A percentile compares a stretch with the other conserved stretches of the same genome.
phyloP scores from a whole-genome alignment of 2,113 vertebrate species.

The Theropithecus gelada region DNA sequence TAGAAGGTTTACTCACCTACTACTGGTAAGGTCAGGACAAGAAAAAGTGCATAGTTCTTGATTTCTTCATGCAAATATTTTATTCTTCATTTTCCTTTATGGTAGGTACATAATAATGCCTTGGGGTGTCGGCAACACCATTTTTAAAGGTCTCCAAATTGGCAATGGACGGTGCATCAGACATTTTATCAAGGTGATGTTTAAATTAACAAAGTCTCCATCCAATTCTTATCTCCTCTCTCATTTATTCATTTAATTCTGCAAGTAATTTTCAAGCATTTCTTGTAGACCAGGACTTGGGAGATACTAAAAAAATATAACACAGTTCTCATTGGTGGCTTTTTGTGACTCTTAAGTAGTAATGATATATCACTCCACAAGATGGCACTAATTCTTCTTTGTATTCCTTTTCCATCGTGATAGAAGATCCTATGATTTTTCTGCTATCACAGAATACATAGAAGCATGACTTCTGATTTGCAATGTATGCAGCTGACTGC shows the following conservation, averaged over 20 bases:
- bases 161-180: neutral
- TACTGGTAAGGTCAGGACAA: neutral
- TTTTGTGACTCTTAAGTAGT: neutral
- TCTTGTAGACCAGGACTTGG: neutral
- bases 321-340: neutral
- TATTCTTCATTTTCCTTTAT: neutral
- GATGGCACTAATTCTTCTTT: constrained; percentile 72
- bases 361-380: constrained; percentile 57
- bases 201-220: neutral
- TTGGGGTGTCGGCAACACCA: neutral
- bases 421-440: neutral
- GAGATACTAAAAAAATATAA: neutral
- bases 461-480: neutral
- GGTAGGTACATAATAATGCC: neutral
- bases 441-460: neutral
- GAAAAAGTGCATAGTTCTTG: neutral
- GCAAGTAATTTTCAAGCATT: constrained; percentile 5
- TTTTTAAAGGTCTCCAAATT: constrained; percentile 37
- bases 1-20: neutral
- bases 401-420: neutral
- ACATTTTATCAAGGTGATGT: neutral
- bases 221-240: neutral
- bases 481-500: neutral
- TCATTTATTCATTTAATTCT: constrained; percentile 17
- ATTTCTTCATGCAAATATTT: constrained; percentile 6